Evolutionary conservation across 2,888 invertebrate species (phyloP).

Genomic region (Hypena proboscidalis): DNA sequence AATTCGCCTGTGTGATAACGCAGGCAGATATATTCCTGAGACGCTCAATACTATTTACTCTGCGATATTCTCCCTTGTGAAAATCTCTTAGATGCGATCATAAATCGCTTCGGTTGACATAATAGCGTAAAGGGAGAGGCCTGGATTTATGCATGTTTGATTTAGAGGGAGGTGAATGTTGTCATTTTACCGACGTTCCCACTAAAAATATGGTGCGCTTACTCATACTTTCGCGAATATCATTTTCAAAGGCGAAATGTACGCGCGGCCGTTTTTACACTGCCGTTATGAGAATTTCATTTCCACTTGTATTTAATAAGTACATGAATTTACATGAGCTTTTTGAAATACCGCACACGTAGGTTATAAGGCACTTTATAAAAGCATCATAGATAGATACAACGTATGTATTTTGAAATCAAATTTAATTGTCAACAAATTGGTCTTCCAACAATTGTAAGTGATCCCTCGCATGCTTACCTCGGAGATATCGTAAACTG

Average conservation of each 20-base stretch:
- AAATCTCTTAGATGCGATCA: slow-evolving; percentile 80
- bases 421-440: slow-evolving; percentile 50
- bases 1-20: slow-evolving; percentile 42
- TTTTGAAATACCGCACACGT: slow-evolving; percentile 37
- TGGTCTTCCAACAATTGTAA: slow-evolving; percentile 45
- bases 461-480: slow-evolving; percentile 41
- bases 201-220: slow-evolving; percentile 58
- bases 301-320: slow-evolving; percentile 41
- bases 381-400: slow-evolving; percentile 29
- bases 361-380: slow-evolving; percentile 33
- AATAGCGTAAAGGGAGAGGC: slow-evolving; percentile 79
- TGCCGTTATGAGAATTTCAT: slow-evolving; percentile 34
- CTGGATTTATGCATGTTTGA: slow-evolving; percentile 82
- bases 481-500: slow-evolving; percentile 47
- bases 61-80: slow-evolving; percentile 68
- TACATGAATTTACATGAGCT: slow-evolving; percentile 43
- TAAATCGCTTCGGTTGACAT: slow-evolving; percentile 83
- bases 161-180: slow-evolving; percentile 71
- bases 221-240: slow-evolving; percentile 53
- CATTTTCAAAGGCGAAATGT: slow-evolving; percentile 48
- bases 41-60: slow-evolving; percentile 73
- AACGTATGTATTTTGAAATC: slow-evolving; percentile 34
- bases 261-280: slow-evolving; percentile 33
- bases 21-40: slow-evolving; percentile 51
- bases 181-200: slow-evolving; percentile 58